phyloP scores from a whole-genome alignment of 2,888 invertebrate species.

The Meghimatium bilineatum region DNA sequence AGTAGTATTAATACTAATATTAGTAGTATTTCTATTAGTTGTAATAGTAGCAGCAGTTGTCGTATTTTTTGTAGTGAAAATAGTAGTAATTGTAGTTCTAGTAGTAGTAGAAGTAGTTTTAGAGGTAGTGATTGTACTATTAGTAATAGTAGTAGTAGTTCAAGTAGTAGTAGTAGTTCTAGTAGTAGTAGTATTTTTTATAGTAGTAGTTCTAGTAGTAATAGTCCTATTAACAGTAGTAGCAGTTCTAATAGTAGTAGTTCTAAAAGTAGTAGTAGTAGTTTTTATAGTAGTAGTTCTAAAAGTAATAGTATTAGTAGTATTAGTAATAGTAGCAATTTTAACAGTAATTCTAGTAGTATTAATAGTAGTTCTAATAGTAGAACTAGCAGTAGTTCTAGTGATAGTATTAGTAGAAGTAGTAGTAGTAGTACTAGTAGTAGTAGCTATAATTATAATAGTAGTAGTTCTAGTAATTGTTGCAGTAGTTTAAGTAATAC shows the following conservation, averaged over 20 bases:
- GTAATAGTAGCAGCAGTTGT: background rate
- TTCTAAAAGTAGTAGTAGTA: background rate
- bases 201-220: constrained; percentile 12
- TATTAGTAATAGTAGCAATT: constrained; percentile 9
- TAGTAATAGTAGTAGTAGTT: constrained; percentile 17
- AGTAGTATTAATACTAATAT: too few species aligned
- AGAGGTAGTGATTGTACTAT: background rate
- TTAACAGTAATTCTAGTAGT: too few species aligned
- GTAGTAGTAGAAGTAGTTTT: constrained; percentile 26
- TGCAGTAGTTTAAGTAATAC: background rate
- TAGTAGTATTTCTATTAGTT: background rate
- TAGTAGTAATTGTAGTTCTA: constrained; percentile 21
- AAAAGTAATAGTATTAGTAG: too few species aligned
- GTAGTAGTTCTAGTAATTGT: background rate
- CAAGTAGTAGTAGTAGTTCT: constrained; percentile 5
- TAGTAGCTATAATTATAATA: background rate
- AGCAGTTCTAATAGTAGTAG: background rate
- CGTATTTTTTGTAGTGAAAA: too few species aligned
- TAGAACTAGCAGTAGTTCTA: too few species aligned
- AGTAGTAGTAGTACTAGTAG: constrained; percentile 11
- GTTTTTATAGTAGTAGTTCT: background rate
- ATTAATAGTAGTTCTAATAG: too few species aligned
- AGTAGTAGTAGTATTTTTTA: constrained; percentile 19
- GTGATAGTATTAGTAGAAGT: background rate
- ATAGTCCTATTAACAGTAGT: background rate